A percentile compares a stretch with the other conserved stretches of the same genome.
Evolutionary conservation across 2,113 vertebrate genomes (phyloP).

Genomic region (Colossoma macropomum): DNA sequence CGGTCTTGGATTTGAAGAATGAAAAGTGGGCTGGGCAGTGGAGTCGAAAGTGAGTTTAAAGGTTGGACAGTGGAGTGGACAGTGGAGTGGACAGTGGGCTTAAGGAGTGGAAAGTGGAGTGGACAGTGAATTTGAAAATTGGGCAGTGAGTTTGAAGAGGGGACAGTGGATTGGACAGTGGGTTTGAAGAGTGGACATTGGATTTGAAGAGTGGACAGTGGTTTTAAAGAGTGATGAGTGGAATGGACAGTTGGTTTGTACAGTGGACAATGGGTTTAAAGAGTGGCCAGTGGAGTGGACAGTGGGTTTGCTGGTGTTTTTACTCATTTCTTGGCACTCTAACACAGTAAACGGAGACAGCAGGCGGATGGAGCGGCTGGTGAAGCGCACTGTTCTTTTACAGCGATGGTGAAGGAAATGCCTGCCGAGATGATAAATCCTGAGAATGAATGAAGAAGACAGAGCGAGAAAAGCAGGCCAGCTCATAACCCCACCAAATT

Average conservation of each 20-base stretch:
- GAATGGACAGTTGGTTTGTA: too few relatives aligned
- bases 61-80: too few relatives aligned
- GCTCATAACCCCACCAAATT: neutral
- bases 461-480: conserved; percentile 10
- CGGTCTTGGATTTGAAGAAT: too few relatives aligned
- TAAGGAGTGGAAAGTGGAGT: too few relatives aligned
- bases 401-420: neutral
- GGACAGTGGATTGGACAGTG: neutral
- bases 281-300: too few relatives aligned
- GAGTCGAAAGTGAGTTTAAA: too few relatives aligned
- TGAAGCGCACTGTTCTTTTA: neutral
- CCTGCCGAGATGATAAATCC: neutral
- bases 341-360: neutral
- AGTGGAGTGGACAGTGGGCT: too few relatives aligned
- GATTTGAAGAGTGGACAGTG: neutral
- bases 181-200: neutral
- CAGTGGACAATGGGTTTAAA: too few relatives aligned
- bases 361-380: conserved; percentile 18
- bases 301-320: neutral
- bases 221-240: too few relatives aligned
- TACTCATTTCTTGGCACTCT: neutral
- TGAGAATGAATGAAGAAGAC: conserved; percentile 11
- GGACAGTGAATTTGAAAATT: too few relatives aligned
- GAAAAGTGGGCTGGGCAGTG: too few relatives aligned
- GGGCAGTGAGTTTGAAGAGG: neutral